phyloP scores from a whole-genome alignment of 2,888 invertebrate species.

The Nemoura dubitans region DNA sequence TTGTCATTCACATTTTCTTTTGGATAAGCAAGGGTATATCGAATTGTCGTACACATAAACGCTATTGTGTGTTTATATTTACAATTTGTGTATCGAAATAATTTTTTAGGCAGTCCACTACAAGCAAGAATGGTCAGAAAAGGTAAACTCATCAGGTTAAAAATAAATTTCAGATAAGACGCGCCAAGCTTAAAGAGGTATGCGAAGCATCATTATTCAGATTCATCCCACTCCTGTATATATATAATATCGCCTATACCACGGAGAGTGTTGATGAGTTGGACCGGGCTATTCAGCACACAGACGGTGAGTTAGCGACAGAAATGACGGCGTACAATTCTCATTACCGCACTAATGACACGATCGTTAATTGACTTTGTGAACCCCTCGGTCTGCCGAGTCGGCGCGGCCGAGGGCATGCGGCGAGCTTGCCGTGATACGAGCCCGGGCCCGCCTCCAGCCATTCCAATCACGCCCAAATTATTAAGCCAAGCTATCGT shows the following conservation, averaged over 20 bases:
- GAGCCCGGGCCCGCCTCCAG: conserved; percentile 16
- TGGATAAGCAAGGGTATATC: too few species aligned
- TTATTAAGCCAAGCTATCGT: conserved; percentile 37
- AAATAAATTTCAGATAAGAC: too few species aligned
- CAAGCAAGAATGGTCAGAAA: not conserved
- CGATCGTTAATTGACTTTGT: conserved; percentile 39
- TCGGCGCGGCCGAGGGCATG: not conserved
- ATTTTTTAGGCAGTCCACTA: not conserved
- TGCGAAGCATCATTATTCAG: not conserved
- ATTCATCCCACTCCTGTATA: not conserved
- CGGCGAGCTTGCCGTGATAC: not conserved
- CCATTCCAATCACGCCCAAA: conserved; percentile 39
- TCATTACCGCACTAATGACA: conserved; percentile 43
- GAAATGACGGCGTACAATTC: not conserved
- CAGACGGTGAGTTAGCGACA: not conserved
- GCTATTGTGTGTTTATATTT: not conserved
- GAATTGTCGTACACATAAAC: not conserved
- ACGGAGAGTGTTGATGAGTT: not conserved
- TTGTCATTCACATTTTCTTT: not conserved
- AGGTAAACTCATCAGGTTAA: too few species aligned
- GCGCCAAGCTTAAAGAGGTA: too few species aligned
- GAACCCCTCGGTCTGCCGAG: not conserved
- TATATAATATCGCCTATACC: too few species aligned
- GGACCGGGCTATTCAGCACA: not conserved
- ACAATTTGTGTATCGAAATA: not conserved